These are phyloP conservation scores for Meloidogyne chitwoodi DNA, from an alignment of 1,140 invertebrate genomes.

Conservation along the genomic window DNA sequence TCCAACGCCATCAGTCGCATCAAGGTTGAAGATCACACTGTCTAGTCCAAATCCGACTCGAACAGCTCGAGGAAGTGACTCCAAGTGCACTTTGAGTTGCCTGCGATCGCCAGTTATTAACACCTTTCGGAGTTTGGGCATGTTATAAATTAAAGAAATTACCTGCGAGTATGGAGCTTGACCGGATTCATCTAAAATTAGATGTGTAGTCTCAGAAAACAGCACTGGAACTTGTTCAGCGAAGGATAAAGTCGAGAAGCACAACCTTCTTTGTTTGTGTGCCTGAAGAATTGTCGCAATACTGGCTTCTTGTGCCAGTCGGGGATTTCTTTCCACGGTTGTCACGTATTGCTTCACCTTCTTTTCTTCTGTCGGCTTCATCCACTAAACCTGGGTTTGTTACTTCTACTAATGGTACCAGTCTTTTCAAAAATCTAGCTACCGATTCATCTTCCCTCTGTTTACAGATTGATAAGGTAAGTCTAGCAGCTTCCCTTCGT, in stretches of 20 bases:
- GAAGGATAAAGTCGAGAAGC: background rate
- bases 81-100: background rate
- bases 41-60: background rate
- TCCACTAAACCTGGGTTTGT: too few species aligned
- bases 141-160: background rate
- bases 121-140: background rate
- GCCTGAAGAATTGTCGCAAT: background rate
- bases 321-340: background rate
- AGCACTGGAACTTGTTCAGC: background rate
- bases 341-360: background rate
- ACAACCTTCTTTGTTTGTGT: background rate
- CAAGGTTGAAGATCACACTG: background rate
- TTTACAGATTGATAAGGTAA: too few species aligned
- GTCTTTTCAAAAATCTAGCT: too few species aligned
- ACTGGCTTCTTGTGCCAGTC: conserved; percentile 2
- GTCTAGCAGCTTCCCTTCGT: too few species aligned
- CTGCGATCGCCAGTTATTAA: background rate
- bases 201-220: background rate
- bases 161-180: background rate
- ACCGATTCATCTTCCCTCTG: too few species aligned
- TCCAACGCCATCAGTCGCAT: background rate
- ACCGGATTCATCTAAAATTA: background rate
- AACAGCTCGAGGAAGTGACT: background rate
- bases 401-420: too few species aligned
- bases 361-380: background rate